Conservation (phyloP, 2,113 vertebrate species). For the Blennius ocellaris region DNA sequence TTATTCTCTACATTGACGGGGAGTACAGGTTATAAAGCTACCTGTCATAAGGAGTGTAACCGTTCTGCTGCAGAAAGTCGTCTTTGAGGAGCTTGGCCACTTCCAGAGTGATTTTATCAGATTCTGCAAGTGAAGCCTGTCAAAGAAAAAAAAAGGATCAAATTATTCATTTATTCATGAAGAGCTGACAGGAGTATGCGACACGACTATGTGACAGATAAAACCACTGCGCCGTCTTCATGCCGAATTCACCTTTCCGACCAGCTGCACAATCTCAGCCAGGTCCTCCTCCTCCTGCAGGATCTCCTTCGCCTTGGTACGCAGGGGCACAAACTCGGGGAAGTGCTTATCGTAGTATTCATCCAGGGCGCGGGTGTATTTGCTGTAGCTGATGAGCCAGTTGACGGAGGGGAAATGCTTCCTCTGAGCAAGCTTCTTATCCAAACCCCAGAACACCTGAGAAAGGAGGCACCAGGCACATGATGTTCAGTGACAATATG, state of each 20-base stretch:
- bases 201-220: not conserved
- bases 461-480: not conserved
- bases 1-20: not conserved
- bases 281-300: slow-evolving; percentile 98
- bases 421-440: slow-evolving; percentile 98
- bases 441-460: slow-evolving; percentile 98
- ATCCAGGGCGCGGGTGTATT: slow-evolving; percentile 94
- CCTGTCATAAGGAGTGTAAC: slow-evolving; percentile 97
- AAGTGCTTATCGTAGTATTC: slow-evolving; percentile 99
- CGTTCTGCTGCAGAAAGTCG: slow-evolving; percentile 98
- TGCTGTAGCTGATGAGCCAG: slow-evolving; percentile 99
- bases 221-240: not conserved
- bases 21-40: slow-evolving; percentile 43
- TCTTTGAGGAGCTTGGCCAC: slow-evolving; percentile 98
- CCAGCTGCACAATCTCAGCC: slow-evolving; percentile 97
- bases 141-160: not conserved
- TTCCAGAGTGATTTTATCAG: slow-evolving; percentile 97
- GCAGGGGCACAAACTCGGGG: slow-evolving; percentile 94
- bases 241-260: slow-evolving; percentile 89
- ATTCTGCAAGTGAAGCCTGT: slow-evolving; percentile 97
- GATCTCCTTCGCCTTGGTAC: slow-evolving; percentile 97
- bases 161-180: not conserved
- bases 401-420: slow-evolving; percentile 99
- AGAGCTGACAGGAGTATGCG: not conserved
- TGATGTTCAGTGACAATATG: not conserved